Evolutionary conservation across 2,113 vertebrate genomes (phyloP).

Genomic region (Numida meleagris): DNA sequence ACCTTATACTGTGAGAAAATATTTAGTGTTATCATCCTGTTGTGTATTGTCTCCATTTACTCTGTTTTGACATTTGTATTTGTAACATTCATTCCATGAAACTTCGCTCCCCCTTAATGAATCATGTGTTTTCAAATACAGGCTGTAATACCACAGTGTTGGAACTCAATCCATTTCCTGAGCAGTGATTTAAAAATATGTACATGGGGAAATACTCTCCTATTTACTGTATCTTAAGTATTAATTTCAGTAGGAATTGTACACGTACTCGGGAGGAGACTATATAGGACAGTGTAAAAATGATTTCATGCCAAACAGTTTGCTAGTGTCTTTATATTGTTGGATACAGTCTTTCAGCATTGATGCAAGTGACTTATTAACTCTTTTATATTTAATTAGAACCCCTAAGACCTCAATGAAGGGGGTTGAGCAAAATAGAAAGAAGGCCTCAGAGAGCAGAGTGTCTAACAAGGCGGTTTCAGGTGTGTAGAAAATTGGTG

Average conservation of each 20-base stretch:
- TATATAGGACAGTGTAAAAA: neutral
- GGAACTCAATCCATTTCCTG: neutral
- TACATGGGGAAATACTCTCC: neutral
- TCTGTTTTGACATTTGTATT: constrained; percentile 50
- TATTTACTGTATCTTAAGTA: neutral
- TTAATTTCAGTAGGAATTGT: neutral
- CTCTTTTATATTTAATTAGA: constrained; percentile 83
- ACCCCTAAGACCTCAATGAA: constrained; percentile 81
- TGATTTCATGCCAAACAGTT: constrained; percentile 24
- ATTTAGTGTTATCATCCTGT: constrained; percentile 8
- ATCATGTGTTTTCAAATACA: neutral
- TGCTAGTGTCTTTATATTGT: constrained; percentile 50
- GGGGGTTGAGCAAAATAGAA: constrained; percentile 83
- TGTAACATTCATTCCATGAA: constrained; percentile 72
- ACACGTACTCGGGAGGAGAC: neutral
- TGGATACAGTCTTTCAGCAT: constrained; percentile 56
- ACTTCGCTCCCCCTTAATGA: constrained; percentile 57
- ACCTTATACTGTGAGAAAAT: neutral
- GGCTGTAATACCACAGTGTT: neutral
- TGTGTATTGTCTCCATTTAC: constrained; percentile 58
- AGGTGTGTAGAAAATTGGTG: constrained; percentile 81
- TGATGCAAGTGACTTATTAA: constrained; percentile 75
- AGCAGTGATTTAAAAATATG: neutral
- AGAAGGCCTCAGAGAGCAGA: constrained; percentile 82
- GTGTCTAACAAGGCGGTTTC: constrained; percentile 77